These are phyloP conservation scores for Aphelenchoides avenae DNA, from an alignment of 1,140 invertebrate species.

Conservation along the genomic window DNA sequence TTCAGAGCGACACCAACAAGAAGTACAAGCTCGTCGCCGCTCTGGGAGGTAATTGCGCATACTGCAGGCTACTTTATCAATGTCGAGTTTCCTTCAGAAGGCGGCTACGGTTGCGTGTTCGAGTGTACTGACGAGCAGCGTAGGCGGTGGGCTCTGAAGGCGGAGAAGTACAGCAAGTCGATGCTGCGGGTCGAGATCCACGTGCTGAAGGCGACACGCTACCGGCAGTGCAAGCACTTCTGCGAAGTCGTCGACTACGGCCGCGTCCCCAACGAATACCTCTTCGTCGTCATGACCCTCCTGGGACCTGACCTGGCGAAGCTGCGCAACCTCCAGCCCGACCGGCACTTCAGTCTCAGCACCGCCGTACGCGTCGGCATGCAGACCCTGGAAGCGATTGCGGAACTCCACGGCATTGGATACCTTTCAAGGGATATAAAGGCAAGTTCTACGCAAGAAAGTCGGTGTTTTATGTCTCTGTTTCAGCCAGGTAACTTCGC, in stretches of 20 bases:
- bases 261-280: constrained; percentile 12
- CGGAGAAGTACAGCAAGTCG: constrained; percentile 44
- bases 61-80: no score
- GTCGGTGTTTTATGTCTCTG: constrained; percentile 11
- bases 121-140: constrained; percentile 14
- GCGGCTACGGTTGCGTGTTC: constrained; percentile 22
- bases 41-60: no score
- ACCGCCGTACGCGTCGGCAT: constrained; percentile 25
- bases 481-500: constrained; percentile 29
- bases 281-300: constrained; percentile 25
- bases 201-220: constrained; percentile 22
- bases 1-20: constrained; percentile 2
- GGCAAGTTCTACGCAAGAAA: no score
- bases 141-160: constrained; percentile 21
- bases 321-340: constrained; percentile 15
- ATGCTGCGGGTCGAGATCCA: constrained; percentile 43
- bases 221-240: constrained; percentile 15
- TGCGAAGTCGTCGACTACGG: constrained; percentile 14
- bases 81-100: no score
- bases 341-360: constrained; percentile 15
- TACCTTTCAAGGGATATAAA: no score
- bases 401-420: constrained; percentile 12
- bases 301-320: constrained; percentile 18
- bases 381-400: constrained; percentile 22
- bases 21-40: constrained; percentile 3